Evolutionary conservation across 2,888 invertebrate genomes (phyloP).

Genomic region (Protophormia terraenovae): DNA sequence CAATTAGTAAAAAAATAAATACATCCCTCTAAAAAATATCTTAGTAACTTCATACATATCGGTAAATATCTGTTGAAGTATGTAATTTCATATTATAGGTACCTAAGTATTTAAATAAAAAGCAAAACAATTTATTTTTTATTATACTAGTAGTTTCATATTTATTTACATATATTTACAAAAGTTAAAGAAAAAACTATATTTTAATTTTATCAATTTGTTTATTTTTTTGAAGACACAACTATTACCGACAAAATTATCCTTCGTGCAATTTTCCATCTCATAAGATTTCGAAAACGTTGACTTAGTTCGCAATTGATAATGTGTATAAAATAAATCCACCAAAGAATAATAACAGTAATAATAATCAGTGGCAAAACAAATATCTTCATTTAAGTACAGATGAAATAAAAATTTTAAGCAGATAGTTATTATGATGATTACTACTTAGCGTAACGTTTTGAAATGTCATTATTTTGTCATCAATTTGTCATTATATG

Average conservation of each 20-base stretch:
- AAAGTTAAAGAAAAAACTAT: no score
- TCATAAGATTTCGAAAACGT: constrained; percentile 5
- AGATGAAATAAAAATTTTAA: not conserved
- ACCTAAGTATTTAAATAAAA: no score
- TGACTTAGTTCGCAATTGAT: constrained; percentile 1
- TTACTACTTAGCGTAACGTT: not conserved
- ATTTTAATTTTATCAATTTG: not conserved
- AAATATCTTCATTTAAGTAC: not conserved
- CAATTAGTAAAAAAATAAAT: no score
- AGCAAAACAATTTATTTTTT: no score
- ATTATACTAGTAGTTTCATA: no score
- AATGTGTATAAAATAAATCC: not conserved
- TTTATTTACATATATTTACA: no score
- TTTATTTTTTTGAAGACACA: not conserved
- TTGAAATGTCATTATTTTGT: not conserved
- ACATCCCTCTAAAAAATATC: no score
- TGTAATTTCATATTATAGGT: no score
- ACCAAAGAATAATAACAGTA: not conserved
- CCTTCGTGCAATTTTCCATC: constrained; percentile 1
- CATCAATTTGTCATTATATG: not conserved
- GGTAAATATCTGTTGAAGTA: no score
- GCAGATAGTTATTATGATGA: not conserved
- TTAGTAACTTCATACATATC: no score
- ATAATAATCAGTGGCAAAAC: not conserved
- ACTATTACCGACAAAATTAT: not conserved